Percentiles rank a stretch among this genome's conserved stretches.
phyloP scores from a whole-genome alignment of 2,888 invertebrate species.

The Diplolepis rosae region DNA sequence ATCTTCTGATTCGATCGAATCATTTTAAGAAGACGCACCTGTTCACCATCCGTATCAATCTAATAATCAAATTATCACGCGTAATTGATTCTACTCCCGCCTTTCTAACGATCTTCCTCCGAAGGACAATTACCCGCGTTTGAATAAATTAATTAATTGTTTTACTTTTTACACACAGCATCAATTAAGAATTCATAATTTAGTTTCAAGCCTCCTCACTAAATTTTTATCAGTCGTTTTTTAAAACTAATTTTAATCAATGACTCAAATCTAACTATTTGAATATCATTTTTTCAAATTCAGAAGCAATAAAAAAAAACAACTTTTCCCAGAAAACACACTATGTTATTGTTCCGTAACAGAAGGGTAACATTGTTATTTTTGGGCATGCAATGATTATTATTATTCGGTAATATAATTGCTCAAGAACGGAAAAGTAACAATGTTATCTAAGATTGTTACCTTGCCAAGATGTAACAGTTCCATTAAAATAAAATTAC shows the following conservation, averaged over 20 bases:
- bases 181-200: too few relatives aligned
- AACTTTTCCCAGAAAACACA: background rate
- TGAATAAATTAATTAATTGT: background rate
- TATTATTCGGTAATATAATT: too few relatives aligned
- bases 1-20: slow-evolving; percentile 14
- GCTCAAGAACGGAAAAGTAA: too few relatives aligned
- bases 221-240: too few relatives aligned
- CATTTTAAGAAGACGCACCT: background rate
- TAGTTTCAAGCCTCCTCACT: too few relatives aligned
- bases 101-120: background rate
- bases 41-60: background rate
- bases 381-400: too few relatives aligned
- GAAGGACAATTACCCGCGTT: background rate
- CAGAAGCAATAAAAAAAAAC: background rate
- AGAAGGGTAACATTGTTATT: too few relatives aligned
- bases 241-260: too few relatives aligned
- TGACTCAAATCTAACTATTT: background rate
- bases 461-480: too few relatives aligned
- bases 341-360: background rate
- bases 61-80: slow-evolving; percentile 1
- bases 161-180: too few relatives aligned
- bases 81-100: background rate
- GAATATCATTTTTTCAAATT: background rate
- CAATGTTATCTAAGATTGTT: too few relatives aligned
- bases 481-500: too few relatives aligned